These are phyloP conservation scores for Bimastos eiseni DNA, from an alignment of 2,888 invertebrate genomes.

Conservation along the genomic window DNA sequence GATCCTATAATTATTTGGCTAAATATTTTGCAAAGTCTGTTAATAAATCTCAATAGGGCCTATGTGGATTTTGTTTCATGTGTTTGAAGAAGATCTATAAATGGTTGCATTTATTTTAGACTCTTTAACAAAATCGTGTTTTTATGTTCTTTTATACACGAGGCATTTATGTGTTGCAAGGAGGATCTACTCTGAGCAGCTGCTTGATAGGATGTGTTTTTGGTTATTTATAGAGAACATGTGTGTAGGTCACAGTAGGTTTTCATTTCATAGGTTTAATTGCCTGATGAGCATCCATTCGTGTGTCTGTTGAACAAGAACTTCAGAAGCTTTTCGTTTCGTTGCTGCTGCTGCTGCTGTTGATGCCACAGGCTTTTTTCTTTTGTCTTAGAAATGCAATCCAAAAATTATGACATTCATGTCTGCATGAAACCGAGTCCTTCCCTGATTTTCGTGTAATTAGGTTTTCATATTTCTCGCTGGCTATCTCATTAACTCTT, in stretches of 20 bases:
- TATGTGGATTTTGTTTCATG: not conserved
- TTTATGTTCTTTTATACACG: not conserved
- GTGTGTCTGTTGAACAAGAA: not conserved
- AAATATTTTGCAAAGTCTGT: too few species aligned
- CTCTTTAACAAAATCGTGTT: not conserved
- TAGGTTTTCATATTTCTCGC: not conserved
- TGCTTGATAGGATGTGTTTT: too few species aligned
- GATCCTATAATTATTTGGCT: too few species aligned
- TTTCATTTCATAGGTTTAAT: not conserved
- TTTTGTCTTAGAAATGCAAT: not conserved
- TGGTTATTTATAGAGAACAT: too few species aligned
- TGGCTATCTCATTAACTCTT: not conserved
- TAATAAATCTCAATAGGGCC: too few species aligned
- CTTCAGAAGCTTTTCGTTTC: too few species aligned
- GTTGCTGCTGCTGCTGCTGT: too few species aligned
- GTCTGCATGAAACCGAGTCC: not conserved
- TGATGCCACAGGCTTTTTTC: not conserved
- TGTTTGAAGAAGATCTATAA: not conserved
- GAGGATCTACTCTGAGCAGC: not conserved
- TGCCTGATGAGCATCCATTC: not conserved
- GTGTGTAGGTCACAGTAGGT: too few species aligned
- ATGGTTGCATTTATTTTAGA: not conserved
- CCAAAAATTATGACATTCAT: not conserved
- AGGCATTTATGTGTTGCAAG: not conserved
- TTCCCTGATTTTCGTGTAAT: not conserved